A percentile compares a stretch with the other conserved stretches of the same genome.
Evolutionary conservation across 2,888 invertebrate genomes (phyloP).

Genomic region (Leistus spinibarbis): DNA sequence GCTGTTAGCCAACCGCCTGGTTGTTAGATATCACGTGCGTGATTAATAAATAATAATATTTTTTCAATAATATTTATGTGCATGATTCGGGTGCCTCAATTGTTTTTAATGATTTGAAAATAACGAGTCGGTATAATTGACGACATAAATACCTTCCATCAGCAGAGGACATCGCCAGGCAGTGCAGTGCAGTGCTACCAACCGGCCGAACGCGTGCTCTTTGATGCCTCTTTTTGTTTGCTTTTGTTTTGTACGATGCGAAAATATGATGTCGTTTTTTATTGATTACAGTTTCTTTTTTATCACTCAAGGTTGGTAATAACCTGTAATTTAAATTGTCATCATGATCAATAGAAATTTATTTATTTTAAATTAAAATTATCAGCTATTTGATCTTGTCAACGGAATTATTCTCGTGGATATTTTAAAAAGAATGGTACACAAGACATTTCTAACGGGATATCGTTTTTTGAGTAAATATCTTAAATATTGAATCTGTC

Average conservation of each 20-base stretch:
- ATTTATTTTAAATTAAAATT: background rate
- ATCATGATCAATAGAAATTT: background rate
- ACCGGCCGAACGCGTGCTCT: slow-evolving; percentile 3
- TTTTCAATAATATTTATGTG: background rate
- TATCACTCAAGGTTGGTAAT: background rate
- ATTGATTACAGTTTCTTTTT: background rate
- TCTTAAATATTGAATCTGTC: too few relatives aligned
- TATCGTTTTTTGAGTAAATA: too few relatives aligned
- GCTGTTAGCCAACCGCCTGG: background rate
- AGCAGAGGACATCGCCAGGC: background rate
- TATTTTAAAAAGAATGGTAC: too few relatives aligned
- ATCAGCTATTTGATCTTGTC: too few relatives aligned
- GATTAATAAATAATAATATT: background rate
- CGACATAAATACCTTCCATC: slow-evolving; percentile 3
- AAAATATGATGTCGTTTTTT: background rate
- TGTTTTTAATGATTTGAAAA: slow-evolving; percentile 7
- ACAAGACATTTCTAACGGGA: too few relatives aligned
- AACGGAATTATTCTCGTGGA: too few relatives aligned
- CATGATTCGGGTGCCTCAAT: slow-evolving; percentile 3
- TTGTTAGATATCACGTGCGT: background rate
- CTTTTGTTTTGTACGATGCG: background rate
- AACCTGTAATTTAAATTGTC: background rate
- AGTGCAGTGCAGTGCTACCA: background rate
- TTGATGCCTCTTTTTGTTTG: background rate
- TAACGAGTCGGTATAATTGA: slow-evolving; percentile 6